Conservation (phyloP, 2,888 invertebrate species). For the Busseola fusca region DNA sequence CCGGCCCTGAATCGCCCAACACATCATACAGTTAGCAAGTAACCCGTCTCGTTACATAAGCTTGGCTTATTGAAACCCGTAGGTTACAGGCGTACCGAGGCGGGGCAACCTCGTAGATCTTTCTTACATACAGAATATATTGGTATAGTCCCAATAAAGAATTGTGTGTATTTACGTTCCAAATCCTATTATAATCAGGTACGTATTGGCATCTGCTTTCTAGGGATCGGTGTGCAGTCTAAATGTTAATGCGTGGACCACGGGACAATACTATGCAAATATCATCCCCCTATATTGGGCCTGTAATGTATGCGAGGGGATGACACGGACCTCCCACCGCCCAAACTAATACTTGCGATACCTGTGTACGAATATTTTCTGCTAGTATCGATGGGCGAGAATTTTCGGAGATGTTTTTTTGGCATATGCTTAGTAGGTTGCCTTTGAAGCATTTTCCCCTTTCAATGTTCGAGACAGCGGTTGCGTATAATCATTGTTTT, state of each 20-base stretch:
- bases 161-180: slow-evolving; percentile 37
- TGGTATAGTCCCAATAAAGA: slow-evolving; percentile 14
- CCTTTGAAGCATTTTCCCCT: neutral
- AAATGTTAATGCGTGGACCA: slow-evolving; percentile 80
- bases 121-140: neutral
- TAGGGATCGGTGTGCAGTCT: slow-evolving; percentile 72
- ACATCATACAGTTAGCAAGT: neutral
- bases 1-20: too few relatives aligned
- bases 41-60: neutral
- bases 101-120: neutral
- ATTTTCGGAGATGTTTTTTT: slow-evolving; percentile 18
- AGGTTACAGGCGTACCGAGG: neutral
- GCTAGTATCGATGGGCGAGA: slow-evolving; percentile 34
- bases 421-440: neutral
- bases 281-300: slow-evolving; percentile 73
- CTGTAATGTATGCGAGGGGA: slow-evolving; percentile 78
- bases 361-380: slow-evolving; percentile 53
- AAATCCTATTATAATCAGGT: slow-evolving; percentile 64
- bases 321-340: slow-evolving; percentile 63
- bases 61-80: neutral
- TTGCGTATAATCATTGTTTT: too few relatives aligned
- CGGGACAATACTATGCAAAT: slow-evolving; percentile 84
- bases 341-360: slow-evolving; percentile 59
- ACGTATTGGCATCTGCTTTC: slow-evolving; percentile 66
- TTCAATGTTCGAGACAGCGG: neutral